Percentiles rank a stretch among this genome's conserved stretches.
Evolutionary conservation across 2,888 invertebrate genomes (phyloP).

Genomic region (Xestia xanthographa): DNA sequence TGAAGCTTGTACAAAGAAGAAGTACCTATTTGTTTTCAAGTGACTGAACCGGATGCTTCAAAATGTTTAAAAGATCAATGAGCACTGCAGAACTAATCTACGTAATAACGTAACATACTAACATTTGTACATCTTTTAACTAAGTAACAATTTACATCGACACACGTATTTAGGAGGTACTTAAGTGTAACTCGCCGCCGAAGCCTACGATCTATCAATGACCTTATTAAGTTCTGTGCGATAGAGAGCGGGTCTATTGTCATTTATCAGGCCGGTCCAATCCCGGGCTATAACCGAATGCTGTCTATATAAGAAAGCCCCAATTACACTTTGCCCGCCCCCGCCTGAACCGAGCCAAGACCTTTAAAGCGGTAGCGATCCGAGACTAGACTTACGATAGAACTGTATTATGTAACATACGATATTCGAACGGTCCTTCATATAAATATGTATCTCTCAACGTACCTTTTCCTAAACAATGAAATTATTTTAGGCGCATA

Average conservation of each 20-base stretch:
- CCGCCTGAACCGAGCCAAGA: constrained; percentile 42
- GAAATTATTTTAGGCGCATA: constrained; percentile 42
- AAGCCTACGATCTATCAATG: constrained; percentile 5
- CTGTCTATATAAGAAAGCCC: constrained; percentile 35
- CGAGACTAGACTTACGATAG: constrained; percentile 21
- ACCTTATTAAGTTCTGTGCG: constrained; percentile 7
- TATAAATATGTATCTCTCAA: constrained; percentile 11
- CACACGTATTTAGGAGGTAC: neutral
- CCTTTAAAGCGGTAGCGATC: constrained; percentile 47
- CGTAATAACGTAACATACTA: neutral
- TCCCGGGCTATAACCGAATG: constrained; percentile 21
- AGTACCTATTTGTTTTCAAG: constrained; percentile 5
- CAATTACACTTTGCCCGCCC: constrained; percentile 41
- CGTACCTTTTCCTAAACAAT: constrained; percentile 44
- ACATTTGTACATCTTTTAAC: neutral
- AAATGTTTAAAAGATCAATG: neutral
- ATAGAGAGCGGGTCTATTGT: constrained; percentile 11
- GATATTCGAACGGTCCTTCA: constrained; percentile 4
- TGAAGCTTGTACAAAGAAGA: neutral
- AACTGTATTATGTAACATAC: constrained; percentile 13
- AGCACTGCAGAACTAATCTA: neutral
- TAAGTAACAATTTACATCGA: neutral
- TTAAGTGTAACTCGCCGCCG: neutral
- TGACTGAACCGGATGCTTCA: constrained; percentile 11
- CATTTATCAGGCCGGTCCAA: constrained; percentile 36